These are phyloP conservation scores for Melangyna quadrimaculata DNA, from an alignment of 2,888 invertebrate species.

Conservation along the genomic window DNA sequence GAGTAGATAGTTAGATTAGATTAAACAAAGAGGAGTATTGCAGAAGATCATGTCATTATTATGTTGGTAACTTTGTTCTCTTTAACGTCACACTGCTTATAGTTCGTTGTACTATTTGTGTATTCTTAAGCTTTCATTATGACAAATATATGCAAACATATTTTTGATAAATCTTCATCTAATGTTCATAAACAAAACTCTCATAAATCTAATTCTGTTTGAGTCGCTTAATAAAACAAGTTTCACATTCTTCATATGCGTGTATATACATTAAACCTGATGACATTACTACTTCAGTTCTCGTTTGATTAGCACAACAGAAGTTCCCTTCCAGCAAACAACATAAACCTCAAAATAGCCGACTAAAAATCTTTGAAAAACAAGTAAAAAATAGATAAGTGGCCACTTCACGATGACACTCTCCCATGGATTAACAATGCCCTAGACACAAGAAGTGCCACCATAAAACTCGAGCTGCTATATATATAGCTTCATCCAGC, in stretches of 20 bases:
- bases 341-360: constrained; percentile 70
- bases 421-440: constrained; percentile 68
- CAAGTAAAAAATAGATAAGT: constrained; percentile 38
- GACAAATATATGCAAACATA: neutral
- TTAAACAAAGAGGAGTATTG: too few relatives aligned
- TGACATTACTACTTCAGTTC: constrained; percentile 28
- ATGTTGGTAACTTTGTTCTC: too few relatives aligned
- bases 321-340: constrained; percentile 56
- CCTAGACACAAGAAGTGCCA: constrained; percentile 53
- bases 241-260: neutral
- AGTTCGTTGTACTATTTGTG: too few relatives aligned
- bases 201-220: neutral
- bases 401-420: constrained; percentile 68
- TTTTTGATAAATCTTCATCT: neutral
- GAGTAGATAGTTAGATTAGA: too few relatives aligned
- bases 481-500: neutral
- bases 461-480: neutral
- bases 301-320: constrained; percentile 58
- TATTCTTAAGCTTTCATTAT: too few relatives aligned
- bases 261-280: constrained; percentile 30
- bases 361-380: constrained; percentile 50
- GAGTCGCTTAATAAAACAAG: constrained; percentile 13
- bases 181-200: neutral
- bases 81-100: too few relatives aligned
- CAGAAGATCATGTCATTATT: too few relatives aligned